Percentiles rank a stretch among this genome's conserved stretches.
Evolutionary conservation across 2,113 vertebrate species (phyloP).

Genomic region (Arothron firmamentum): DNA sequence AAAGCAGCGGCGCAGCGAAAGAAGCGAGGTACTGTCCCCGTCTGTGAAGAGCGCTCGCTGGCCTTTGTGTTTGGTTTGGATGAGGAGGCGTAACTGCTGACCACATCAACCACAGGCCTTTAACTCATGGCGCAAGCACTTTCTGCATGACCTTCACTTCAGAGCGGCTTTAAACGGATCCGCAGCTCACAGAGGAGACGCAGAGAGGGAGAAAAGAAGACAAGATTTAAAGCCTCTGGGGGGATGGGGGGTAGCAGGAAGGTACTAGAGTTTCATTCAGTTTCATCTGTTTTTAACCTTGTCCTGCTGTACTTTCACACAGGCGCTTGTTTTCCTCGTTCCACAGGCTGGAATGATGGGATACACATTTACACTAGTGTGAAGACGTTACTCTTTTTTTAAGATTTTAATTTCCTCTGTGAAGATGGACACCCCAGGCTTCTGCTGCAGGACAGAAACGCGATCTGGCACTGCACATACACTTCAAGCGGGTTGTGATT

Average conservation of each 20-base stretch:
- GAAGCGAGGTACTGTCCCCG: conserved; percentile 61
- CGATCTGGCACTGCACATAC: no score
- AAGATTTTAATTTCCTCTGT: no score
- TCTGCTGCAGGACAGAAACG: no score
- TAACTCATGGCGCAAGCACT: conserved; percentile 55
- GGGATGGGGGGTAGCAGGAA: conserved; percentile 7
- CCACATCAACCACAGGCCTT: conserved; percentile 71
- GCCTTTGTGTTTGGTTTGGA: conserved; percentile 61
- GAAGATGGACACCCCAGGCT: no score
- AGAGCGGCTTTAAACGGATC: conserved; percentile 45
- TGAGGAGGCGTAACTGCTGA: conserved; percentile 66
- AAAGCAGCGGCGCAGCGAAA: conserved; percentile 41
- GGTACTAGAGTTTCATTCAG: conserved; percentile 21
- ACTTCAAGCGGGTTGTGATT: no score
- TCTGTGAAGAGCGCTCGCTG: conserved; percentile 45
- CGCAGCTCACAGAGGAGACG: conserved; percentile 21
- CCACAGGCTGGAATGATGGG: no score
- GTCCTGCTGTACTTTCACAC: background rate
- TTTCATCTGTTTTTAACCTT: background rate
- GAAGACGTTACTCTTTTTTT: no score
- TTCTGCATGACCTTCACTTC: conserved; percentile 74
- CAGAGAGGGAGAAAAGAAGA: background rate
- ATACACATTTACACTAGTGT: no score
- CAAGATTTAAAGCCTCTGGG: conserved; percentile 11
- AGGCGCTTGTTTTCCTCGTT: no score